Evolutionary conservation across 2,888 invertebrate species (phyloP), one percentile per base, ranked within the genome.

Genomic region (Actias luna): DNA sequence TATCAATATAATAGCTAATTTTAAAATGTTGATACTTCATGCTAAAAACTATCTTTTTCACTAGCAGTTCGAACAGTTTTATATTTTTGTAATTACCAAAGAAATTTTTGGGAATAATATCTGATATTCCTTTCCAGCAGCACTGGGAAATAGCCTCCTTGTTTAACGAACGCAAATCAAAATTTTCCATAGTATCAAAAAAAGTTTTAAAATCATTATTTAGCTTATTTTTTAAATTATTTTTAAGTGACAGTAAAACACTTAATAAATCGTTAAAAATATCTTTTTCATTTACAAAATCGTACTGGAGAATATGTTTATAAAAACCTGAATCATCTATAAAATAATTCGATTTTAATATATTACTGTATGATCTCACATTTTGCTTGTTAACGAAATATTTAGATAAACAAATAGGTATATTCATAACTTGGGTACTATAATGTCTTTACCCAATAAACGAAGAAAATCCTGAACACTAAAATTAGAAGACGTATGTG

Each of bases 331-430:
- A 50, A 39, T 77, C 75, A 60, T 73, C 71, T 69, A 79, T 85
- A n/a, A 85, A 66, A 66, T 79, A 68, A 64, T 78, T 80, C 29
- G 69, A 64, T 70, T 84, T 82, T 25, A 88, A 50, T 68, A 88
- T 70, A 72, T 88, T 89, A 61, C 70, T 73, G 67, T 79, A 85
- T 1, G 89, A 88, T 63, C 92, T 77, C 46, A 89, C 75, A 73
- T 91, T 89, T 75, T 88, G 87, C 74, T 91, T 92, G 72, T 90
- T 89, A 5, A 82, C 77, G 69, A 92, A 92, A 69, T 83, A 76
- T 66, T 86, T 80, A 1, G 90, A 83, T 64, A 87, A 74, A 73
- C 88, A 89, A 63, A 86, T 63, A 0, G 82, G 77, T 14, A 50
- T 64, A 59, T 81, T 79, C 85, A 89, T 85, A n/a, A n/a, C 46